Base-by-base conservation (phyloP, 2,113 vertebrate species). In the Alosa alosa region DNA sequence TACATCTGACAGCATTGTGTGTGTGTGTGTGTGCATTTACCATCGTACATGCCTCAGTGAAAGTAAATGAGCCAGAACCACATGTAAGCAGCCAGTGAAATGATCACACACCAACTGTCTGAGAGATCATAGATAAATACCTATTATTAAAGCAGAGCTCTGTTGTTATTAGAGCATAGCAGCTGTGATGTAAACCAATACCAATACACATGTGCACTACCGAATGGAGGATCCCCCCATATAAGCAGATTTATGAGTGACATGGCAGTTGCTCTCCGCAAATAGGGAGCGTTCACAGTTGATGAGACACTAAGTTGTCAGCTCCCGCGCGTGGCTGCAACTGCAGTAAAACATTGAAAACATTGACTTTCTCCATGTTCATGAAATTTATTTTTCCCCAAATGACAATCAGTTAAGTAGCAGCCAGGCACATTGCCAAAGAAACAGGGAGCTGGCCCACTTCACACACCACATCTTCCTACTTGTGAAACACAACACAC, bases 321-420 rank as follows among this genome's bases (percentile, higher is more conserved):
- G 91, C n/a, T 11, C 68, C 31, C 94, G 41, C 90, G 84, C 94
- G 95, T 95, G 95, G 93, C 93, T 95, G 89, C 96, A 95, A 96
- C 96, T 97, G 95, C 93, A 94, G 94, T 94, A 95, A 97, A 96
- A 97, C 94, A 95, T 94, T 36, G 93, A 96, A 97, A 97, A 96
- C 94, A 95, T 95, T 95, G 94, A 97, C 95, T 96, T 96, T 96
- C 95, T 93, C 94, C 94, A 95, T 92, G 94, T 95, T 96, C 95
- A 92, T 96, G 93, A 96, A 96, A 97, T 96, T 96, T 98, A 96
- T 96, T 97, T 97, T 94, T 95, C 95, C 94, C 95, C 93, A 91
- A 94, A 94, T 96, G 95, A 96, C 95, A 97, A 95, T 96, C 93
- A 93, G 97, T 97, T 96, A 95, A 96, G 96, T 93, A 95, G 92